These are phyloP conservation scores for Busseola fusca DNA, from an alignment of 2,888 invertebrate genomes.

Conservation along the genomic window DNA sequence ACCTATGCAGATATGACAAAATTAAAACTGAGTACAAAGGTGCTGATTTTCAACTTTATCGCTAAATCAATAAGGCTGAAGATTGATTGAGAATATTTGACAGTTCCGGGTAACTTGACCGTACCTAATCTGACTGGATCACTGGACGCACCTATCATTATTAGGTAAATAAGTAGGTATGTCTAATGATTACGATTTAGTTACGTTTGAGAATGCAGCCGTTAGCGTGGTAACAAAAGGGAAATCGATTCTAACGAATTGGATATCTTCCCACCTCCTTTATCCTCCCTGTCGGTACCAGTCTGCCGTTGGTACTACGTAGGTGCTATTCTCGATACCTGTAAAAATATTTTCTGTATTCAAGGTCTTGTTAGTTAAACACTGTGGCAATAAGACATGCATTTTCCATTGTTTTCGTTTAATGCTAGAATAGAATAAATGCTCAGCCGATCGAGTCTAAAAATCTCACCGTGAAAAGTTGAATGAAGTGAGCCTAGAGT, in stretches of 20 bases:
- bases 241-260: not conserved
- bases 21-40: too few relatives aligned
- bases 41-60: too few relatives aligned
- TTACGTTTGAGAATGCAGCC: not conserved
- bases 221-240: not conserved
- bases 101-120: too few relatives aligned
- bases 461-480: too few relatives aligned
- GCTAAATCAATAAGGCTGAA: too few relatives aligned
- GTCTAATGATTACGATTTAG: not conserved
- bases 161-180: not conserved
- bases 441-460: too few relatives aligned
- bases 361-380: conserved; percentile 13
- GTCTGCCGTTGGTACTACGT: conserved; percentile 13
- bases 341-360: not conserved
- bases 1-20: too few relatives aligned
- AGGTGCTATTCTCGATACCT: not conserved
- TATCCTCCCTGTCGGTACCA: conserved; percentile 1
- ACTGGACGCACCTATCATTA: not conserved
- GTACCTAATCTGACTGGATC: not conserved
- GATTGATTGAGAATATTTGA: too few relatives aligned
- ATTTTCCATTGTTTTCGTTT: conserved; percentile 2
- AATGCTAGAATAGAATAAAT: not conserved
- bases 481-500: too few relatives aligned
- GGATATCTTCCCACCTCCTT: not conserved
- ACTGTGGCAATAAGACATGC: not conserved